phyloP scores from a whole-genome alignment of 2,888 invertebrate genomes.

The Xestobium rufovillosum region DNA sequence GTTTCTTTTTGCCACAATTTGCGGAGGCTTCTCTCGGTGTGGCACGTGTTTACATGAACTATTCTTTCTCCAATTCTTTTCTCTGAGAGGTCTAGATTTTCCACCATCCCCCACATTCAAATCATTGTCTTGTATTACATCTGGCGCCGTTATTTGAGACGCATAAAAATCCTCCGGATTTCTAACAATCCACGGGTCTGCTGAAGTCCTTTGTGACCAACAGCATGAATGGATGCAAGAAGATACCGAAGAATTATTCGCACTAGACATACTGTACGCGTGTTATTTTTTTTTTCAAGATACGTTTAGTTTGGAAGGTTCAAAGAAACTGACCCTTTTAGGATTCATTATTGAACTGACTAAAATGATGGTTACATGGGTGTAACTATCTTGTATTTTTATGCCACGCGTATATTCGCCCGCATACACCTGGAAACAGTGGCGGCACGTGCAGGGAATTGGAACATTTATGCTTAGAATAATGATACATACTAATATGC shows the following conservation, averaged over 20 bases:
- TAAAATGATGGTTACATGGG: constrained; percentile 30
- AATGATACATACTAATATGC: too few relatives aligned
- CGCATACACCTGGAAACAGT: constrained; percentile 43
- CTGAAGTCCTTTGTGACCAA: constrained; percentile 14
- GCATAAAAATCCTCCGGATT: constrained; percentile 10
- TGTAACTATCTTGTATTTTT: constrained; percentile 30
- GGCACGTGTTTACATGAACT: constrained; percentile 36
- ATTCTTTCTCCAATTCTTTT: constrained; percentile 25
- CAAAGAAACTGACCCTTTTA: constrained; percentile 27
- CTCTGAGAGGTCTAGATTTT: constrained; percentile 18
- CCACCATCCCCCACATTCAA: too few relatives aligned
- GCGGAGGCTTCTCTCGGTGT: constrained; percentile 49
- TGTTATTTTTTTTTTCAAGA: constrained; percentile 19
- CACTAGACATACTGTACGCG: constrained; percentile 21
- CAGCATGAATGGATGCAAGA: constrained; percentile 26
- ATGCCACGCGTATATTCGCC: constrained; percentile 32
- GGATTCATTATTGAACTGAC: constrained; percentile 27
- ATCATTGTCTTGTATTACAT: too few relatives aligned
- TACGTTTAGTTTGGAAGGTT: constrained; percentile 6
- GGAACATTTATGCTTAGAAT: too few relatives aligned
- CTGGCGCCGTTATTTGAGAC: constrained; percentile 18
- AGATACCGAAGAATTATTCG: constrained; percentile 22
- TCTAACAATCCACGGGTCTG: constrained; percentile 20
- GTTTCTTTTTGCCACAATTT: constrained; percentile 52
- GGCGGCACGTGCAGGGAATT: too few relatives aligned